phyloP scores from a whole-genome alignment of 2,888 invertebrate genomes.

The Odontocolon sp. region DNA sequence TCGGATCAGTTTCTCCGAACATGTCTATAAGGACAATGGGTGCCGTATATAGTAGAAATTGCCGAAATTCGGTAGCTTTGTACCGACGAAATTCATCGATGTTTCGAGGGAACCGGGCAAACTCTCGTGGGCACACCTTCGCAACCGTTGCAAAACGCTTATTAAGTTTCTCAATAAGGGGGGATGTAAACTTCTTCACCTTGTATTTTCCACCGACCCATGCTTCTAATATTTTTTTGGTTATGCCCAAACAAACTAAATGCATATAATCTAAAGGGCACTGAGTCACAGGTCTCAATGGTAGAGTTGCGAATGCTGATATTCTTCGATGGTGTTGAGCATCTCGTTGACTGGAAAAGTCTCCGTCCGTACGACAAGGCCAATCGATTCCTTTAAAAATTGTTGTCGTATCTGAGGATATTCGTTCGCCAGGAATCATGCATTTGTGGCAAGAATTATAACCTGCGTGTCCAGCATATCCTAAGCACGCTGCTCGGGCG shows the following conservation, averaged over 20 bases:
- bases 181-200: background rate
- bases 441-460: slow-evolving; percentile 19
- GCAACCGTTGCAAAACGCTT: background rate
- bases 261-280: slow-evolving; percentile 9
- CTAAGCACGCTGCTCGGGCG: slow-evolving; percentile 1
- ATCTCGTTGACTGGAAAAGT: background rate
- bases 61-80: too few relatives aligned
- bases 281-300: slow-evolving; percentile 4
- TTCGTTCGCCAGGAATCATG: background rate
- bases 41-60: too few relatives aligned
- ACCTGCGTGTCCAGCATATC: slow-evolving; percentile 12
- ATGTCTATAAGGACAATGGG: background rate
- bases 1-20: background rate
- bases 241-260: slow-evolving; percentile 2
- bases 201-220: background rate
- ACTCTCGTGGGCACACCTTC: background rate
- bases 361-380: background rate
- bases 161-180: too few relatives aligned
- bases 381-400: slow-evolving; percentile 6
- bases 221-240: background rate
- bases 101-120: background rate
- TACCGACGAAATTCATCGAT: too few relatives aligned
- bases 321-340: slow-evolving; percentile 1
- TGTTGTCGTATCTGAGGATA: background rate
- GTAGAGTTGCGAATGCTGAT: background rate